Evolutionary conservation across 2,113 vertebrate genomes (phyloP), one percentile per base, ranked within the genome.

Genomic region (Tenrec ecaudatus): DNA sequence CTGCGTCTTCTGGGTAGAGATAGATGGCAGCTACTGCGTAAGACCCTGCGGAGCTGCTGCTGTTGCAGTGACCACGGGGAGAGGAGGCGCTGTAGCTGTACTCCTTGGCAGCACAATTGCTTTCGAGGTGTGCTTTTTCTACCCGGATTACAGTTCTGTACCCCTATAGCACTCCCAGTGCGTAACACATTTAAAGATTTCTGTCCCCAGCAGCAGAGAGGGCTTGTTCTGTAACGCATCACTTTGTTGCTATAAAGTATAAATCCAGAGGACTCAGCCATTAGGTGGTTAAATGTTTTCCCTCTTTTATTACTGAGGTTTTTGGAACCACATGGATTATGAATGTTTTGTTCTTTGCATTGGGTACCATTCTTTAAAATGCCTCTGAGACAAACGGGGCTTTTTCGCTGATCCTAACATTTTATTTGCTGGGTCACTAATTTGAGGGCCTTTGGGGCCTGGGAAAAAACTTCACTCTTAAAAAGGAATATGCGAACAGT

Each of bases 71-170:
- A 93, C 47, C 71, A 89, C 53, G 68, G 10, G 53, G 38, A 94
- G 62, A 88, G 68, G 58, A 76, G 71, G 57, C 66, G 78, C 69
- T 92, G 29, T 58, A 81, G 57, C 36, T 86, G n/a, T 33, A 38
- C 58, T 81, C n/a, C 75, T 69, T 82, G 68, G 71, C 78, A 95
- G 6, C 69, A 88, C 75, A 90, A 0, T 93, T 92, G 25, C n/a
- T 95, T 93, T 92, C 86, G n/a, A n/a, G n/a, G n/a, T n/a, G 36
- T 0, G 92, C 95, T 92, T 82, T 95, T 91, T 95, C 80, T 89
- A 60, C 82, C 36, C 88, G 71, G 29, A 25, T 93, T 89, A 79
- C 71, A 89, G 82, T 92, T 91, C 68, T 23, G 2, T 93, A 25
- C 38, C n/a, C 76, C 95, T 94, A 95, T 90, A 40, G 40, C 22